Evolutionary conservation across 2,797 vertebrate species (phyloP).

Genomic region (Carduelis carduelis): DNA sequence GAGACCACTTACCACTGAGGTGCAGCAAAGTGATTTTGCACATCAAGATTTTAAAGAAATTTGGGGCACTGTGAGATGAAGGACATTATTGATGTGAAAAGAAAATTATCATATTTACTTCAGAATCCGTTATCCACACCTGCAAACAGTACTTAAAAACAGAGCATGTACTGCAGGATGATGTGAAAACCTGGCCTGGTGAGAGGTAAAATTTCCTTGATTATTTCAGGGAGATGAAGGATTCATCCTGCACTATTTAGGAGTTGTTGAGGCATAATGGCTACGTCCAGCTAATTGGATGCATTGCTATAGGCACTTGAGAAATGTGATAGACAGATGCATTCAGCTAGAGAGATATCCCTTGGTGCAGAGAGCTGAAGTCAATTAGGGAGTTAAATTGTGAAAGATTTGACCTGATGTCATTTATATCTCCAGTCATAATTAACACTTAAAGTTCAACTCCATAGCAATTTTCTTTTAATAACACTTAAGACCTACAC

Average conservation of each 20-base stretch:
- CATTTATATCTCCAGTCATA: slow-evolving; percentile 35
- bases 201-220: background rate
- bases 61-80: background rate
- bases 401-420: slow-evolving; percentile 42
- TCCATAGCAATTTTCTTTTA: slow-evolving; percentile 42
- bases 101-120: background rate
- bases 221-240: background rate
- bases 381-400: slow-evolving; percentile 44
- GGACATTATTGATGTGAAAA: background rate
- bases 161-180: background rate
- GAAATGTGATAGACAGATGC: slow-evolving; percentile 27
- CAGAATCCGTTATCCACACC: background rate
- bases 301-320: background rate
- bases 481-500: slow-evolving; percentile 30
- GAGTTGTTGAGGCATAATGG: background rate
- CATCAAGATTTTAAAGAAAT: slow-evolving; percentile 2
- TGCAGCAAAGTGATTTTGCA: background rate
- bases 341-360: slow-evolving; percentile 15
- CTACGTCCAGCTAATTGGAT: background rate
- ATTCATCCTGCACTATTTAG: background rate
- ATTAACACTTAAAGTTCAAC: slow-evolving; percentile 59
- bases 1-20: background rate
- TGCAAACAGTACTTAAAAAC: background rate
- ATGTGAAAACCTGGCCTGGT: background rate
- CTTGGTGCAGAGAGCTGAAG: background rate